Percentiles rank a stretch among this genome's conserved stretches.
These are phyloP conservation scores for Drosophila triauraria DNA, from an alignment of 1,140 invertebrate genomes.

Conservation along the genomic window DNA sequence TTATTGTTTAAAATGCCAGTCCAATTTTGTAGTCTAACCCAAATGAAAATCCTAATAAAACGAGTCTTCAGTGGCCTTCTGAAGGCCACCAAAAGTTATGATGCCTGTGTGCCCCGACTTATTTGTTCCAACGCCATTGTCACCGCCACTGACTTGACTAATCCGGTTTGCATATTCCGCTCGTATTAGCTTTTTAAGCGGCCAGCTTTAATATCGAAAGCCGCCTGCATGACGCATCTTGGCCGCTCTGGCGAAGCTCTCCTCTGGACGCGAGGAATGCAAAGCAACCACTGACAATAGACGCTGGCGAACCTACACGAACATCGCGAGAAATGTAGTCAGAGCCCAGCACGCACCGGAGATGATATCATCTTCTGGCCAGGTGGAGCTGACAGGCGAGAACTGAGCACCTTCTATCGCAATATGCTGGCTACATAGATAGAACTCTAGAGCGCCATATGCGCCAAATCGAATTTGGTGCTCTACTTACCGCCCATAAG, in stretches of 20 bases:
- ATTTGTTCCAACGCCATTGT: conserved; percentile 30
- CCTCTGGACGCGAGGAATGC: conserved; percentile 38
- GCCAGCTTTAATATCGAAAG: conserved; percentile 48
- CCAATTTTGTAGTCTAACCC: background rate
- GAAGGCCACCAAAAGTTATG: conserved; percentile 5
- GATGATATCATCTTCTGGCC: conserved; percentile 71
- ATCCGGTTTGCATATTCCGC: conserved; percentile 61
- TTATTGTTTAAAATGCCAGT: too few species aligned
- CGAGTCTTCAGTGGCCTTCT: background rate
- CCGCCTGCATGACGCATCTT: conserved; percentile 63
- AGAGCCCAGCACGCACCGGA: conserved; percentile 63
- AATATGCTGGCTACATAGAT: conserved; percentile 20
- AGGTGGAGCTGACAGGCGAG: conserved; percentile 7
- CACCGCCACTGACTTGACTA: conserved; percentile 42
- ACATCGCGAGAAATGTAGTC: conserved; percentile 37
- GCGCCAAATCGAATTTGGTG: conserved; percentile 21
- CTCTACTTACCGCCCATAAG: conserved; percentile 91
- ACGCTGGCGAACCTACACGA: conserved; percentile 30
- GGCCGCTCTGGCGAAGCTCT: conserved; percentile 58
- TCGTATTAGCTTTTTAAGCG: conserved; percentile 39
- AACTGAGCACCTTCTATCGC: conserved; percentile 7
- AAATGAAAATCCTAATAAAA: background rate
- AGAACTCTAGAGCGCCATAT: conserved; percentile 19
- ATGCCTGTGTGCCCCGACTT: background rate
- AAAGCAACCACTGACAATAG: conserved; percentile 62